Conservation (phyloP, 1,140 invertebrate genomes). For the Diabrotica undecimpunctata region DNA sequence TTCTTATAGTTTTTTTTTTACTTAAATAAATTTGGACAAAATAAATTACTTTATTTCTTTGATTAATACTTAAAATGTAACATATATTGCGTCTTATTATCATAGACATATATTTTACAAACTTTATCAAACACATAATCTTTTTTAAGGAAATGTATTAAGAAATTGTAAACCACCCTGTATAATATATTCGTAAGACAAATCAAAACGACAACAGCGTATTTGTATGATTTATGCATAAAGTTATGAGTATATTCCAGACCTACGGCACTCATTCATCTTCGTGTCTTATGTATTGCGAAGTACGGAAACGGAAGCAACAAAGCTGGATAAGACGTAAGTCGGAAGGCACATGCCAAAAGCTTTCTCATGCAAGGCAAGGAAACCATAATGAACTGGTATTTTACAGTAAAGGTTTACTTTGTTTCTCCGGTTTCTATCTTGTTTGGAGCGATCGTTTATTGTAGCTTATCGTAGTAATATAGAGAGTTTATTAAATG, state of each 20-base stretch:
- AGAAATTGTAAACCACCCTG: no score
- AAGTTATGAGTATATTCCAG: conserved; percentile 13
- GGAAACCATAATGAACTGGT: conserved; percentile 9
- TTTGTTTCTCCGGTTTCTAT: conserved; percentile 2
- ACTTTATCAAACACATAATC: no score
- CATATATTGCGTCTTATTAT: no score
- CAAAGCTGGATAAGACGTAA: conserved; percentile 11
- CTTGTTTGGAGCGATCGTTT: not conserved
- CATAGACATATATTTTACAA: no score
- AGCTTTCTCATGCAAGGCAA: conserved; percentile 9
- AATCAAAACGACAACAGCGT: not conserved
- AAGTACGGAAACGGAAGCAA: conserved; percentile 12
- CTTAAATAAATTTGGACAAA: no score
- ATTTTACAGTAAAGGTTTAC: conserved; percentile 4
- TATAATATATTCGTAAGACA: not conserved
- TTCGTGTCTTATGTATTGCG: conserved; percentile 7
- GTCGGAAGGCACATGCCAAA: conserved; percentile 10
- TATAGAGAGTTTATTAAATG: no score
- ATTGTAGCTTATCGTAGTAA: no score
- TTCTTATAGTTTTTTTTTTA: no score
- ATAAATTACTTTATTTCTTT: no score
- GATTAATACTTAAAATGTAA: no score
- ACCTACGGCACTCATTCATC: conserved; percentile 8
- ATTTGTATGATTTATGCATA: conserved; percentile 11
- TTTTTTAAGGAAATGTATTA: no score